Evolutionary conservation across 2,113 vertebrate genomes (phyloP), one percentile per base, ranked within the genome.

Genomic region (Marmota monax): DNA sequence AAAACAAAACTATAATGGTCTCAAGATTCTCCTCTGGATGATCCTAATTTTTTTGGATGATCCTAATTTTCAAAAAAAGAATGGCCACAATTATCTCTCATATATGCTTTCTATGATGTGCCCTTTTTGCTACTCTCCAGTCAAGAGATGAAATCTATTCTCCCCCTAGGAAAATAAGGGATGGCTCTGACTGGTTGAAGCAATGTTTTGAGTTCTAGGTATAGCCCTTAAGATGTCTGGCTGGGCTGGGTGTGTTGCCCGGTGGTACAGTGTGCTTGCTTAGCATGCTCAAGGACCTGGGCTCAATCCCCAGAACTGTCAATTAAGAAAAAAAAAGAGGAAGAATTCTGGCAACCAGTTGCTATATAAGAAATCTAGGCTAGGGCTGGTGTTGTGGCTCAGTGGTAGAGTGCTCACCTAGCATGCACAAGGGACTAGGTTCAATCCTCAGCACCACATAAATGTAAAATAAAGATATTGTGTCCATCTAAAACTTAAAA

Each of bases 1-100:
- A 88, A 73, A 92, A 80, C 25, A 70, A 90, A 90, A 96, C 58
- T 37, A 74, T 37, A 89, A 80, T 53, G 23, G 39, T 79, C 37
- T 84, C 72, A 78, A 45, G 73, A 84, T 91, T 88, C 39, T 86
- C 34, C 18, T 78, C 14, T 72, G 51, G 32, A 37, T 92, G 18
- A 72, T 9, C 58, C 1, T 56, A 78, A 96, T 87, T 93, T 96
- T 76, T 45, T 45, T 72, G 51, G 32, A 37, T 92, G 18, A 72
- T 9, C 58, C 1, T 56, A 78, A 96, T 87, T 93, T 96, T 76
- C 34, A 82, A 89, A 92, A 17, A 48, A 72, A 77, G 18, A 56
- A 90, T 29, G 45, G 7, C 4, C 48, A 92, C 34, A 94, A 73
- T 84, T 67, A 45, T 18, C 48, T 61, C 29, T 65, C 77, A 94